A percentile compares a stretch with the other conserved stretches of the same genome.
These are phyloP conservation scores for Heliconius cydno DNA, from an alignment of 2,888 invertebrate species.

Conservation along the genomic window DNA sequence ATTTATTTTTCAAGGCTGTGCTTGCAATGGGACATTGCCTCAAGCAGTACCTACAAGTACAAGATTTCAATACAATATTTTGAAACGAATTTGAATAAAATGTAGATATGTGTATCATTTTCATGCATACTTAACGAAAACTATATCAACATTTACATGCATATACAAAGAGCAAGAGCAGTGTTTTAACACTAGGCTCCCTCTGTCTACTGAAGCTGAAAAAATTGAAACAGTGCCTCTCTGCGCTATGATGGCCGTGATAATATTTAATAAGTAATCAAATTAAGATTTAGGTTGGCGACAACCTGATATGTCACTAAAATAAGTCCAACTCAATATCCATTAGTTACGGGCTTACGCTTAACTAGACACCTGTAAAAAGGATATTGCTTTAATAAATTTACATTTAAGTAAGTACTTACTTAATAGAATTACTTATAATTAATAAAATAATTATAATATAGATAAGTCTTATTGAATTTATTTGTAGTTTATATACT, in stretches of 20 bases:
- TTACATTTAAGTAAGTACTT: slow-evolving; percentile 2
- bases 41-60: background rate
- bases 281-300: slow-evolving; percentile 1
- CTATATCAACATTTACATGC: too few relatives aligned
- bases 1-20: background rate
- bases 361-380: background rate
- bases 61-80: background rate
- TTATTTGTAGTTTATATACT: background rate
- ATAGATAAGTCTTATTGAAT: background rate
- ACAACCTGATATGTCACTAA: slow-evolving; percentile 20
- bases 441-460: background rate
- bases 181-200: too few relatives aligned
- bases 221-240: background rate
- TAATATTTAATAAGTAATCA: background rate
- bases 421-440: background rate
- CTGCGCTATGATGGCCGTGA: too few relatives aligned
- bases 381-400: slow-evolving; percentile 20
- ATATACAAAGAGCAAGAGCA: too few relatives aligned
- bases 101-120: background rate
- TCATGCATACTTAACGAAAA: too few relatives aligned
- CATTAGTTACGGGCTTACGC: background rate
- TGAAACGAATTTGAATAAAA: background rate
- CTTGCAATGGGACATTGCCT: background rate
- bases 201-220: too few relatives aligned
- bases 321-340: background rate